Evolutionary conservation across 2,113 vertebrate genomes (phyloP).

Genomic region (Atractosteus spatula): DNA sequence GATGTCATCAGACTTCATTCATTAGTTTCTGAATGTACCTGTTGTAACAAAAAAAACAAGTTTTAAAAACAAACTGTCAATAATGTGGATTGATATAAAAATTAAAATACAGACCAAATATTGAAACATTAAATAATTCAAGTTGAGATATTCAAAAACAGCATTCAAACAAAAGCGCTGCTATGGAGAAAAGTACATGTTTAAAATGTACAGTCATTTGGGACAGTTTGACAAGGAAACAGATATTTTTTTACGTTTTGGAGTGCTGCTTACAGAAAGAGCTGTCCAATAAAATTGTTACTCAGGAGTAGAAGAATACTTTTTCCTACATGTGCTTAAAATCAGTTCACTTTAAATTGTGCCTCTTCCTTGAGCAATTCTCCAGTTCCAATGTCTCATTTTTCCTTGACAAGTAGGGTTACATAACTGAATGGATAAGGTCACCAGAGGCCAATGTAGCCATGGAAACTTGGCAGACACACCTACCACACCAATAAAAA

Average conservation of each 20-base stretch:
- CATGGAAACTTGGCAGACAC: conserved; percentile 53
- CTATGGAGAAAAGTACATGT: conserved; percentile 5
- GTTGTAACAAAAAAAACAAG: too few species aligned
- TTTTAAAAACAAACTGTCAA: too few species aligned
- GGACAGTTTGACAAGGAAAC: background rate
- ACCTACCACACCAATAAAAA: conserved; percentile 60
- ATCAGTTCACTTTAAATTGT: conserved; percentile 19
- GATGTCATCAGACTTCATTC: too few species aligned
- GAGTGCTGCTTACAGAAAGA: too few species aligned
- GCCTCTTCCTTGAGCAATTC: conserved; percentile 9
- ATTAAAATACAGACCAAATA: too few species aligned
- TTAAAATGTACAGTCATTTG: background rate
- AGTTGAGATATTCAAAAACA: too few species aligned
- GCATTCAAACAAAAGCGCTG: background rate
- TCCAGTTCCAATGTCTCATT: conserved; percentile 15
- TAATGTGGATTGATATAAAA: too few species aligned
- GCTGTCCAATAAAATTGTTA: background rate
- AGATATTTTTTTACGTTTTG: too few species aligned
- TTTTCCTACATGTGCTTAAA: conserved; percentile 15
- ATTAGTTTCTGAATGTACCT: too few species aligned
- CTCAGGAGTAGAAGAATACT: background rate
- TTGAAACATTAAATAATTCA: too few species aligned
- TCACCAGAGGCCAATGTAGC: conserved; percentile 60
- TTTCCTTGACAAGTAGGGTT: conserved; percentile 29
- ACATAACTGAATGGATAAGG: conserved; percentile 45